Conservation (phyloP, 2,888 invertebrate genomes). For the Sinotaia quadrata region DNA sequence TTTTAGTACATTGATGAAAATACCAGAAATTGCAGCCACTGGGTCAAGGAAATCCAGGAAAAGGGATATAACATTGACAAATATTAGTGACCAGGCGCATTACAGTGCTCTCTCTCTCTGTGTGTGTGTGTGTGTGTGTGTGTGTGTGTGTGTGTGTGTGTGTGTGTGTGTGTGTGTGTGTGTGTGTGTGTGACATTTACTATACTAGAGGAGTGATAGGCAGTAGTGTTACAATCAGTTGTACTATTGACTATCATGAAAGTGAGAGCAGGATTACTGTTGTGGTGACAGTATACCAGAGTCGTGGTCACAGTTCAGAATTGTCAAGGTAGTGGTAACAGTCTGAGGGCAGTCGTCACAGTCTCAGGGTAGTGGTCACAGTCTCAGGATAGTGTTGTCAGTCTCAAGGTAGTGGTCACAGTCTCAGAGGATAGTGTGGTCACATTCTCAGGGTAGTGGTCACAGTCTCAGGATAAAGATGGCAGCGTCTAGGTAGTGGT, state of each 20-base stretch:
- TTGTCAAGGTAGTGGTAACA: neutral
- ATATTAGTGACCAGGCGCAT: too few relatives aligned
- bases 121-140: conserved; percentile 12
- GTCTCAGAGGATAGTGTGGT: neutral
- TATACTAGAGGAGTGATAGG: neutral
- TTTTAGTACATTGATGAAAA: too few relatives aligned
- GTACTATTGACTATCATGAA: too few relatives aligned
- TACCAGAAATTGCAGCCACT: too few relatives aligned
- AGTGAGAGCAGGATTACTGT: too few relatives aligned
- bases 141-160: conserved; percentile 10
- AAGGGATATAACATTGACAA: too few relatives aligned
- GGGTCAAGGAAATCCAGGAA: too few relatives aligned
- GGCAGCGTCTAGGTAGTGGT: too few relatives aligned
- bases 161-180: conserved; percentile 10
- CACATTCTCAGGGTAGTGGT: neutral
- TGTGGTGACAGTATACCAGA: too few relatives aligned
- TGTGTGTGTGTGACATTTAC: conserved; percentile 1
- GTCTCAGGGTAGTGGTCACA: neutral
- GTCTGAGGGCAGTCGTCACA: neutral
- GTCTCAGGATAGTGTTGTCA: too few relatives aligned
- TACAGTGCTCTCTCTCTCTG: too few relatives aligned
- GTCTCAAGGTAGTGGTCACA: too few relatives aligned
- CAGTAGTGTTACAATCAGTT: neutral
- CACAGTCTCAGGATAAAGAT: neutral
- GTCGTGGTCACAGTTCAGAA: neutral